These are phyloP conservation scores for Aspidapion aeneum DNA, from an alignment of 2,888 invertebrate species.

Conservation along the genomic window DNA sequence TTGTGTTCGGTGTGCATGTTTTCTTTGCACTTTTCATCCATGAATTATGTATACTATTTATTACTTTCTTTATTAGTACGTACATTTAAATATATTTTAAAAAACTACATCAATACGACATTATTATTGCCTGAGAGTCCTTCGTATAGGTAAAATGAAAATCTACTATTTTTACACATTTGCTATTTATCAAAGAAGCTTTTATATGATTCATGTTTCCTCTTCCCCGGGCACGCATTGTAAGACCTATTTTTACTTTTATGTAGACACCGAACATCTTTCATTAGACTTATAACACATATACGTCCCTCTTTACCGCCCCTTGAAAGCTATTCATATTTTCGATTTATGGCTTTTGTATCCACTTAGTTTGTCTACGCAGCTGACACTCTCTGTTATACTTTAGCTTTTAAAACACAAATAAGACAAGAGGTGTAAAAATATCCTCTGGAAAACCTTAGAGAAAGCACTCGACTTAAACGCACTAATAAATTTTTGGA, in stretches of 20 bases:
- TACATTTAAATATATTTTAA: too few relatives aligned
- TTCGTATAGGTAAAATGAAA: too few relatives aligned
- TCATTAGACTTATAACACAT: background rate
- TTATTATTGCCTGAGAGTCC: too few relatives aligned
- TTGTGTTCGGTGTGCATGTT: too few relatives aligned
- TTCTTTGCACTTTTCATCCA: too few relatives aligned
- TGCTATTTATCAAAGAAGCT: background rate
- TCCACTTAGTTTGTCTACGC: conserved; percentile 36
- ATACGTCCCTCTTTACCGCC: conserved; percentile 4
- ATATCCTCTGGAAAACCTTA: background rate
- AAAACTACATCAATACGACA: too few relatives aligned
- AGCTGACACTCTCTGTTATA: conserved; percentile 31
- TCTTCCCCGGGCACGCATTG: background rate
- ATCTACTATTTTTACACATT: background rate
- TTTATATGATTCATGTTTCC: background rate
- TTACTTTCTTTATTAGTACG: too few relatives aligned
- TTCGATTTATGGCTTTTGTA: conserved; percentile 38
- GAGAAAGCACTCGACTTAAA: too few relatives aligned
- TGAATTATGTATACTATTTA: too few relatives aligned
- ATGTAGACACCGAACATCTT: too few relatives aligned
- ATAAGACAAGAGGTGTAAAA: background rate
- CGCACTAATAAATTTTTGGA: too few relatives aligned
- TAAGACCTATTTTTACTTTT: background rate
- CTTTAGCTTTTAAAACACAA: background rate
- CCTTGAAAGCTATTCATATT: conserved; percentile 31